Conservation (phyloP, 2,113 vertebrate genomes). For the Crocuta crocuta region DNA sequence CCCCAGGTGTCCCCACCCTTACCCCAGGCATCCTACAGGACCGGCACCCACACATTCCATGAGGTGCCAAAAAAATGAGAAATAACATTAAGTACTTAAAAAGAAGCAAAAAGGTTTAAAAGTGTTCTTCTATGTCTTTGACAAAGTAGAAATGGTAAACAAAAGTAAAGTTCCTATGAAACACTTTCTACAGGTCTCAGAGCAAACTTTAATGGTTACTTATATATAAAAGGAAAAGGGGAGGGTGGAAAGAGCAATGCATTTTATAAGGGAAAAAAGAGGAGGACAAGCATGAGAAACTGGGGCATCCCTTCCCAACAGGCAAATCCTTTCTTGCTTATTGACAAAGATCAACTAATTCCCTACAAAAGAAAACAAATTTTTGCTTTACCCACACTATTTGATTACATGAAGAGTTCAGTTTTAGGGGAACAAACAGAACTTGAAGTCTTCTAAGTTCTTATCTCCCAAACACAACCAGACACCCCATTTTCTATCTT, state of each 20-base stretch:
- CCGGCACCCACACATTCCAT: neutral
- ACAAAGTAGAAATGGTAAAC: slow-evolving; percentile 24
- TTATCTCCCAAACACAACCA: neutral
- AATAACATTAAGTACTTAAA: slow-evolving; percentile 25
- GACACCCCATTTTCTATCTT: slow-evolving; percentile 26
- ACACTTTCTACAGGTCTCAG: slow-evolving; percentile 30
- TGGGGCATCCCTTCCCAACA: neutral
- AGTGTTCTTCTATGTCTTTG: slow-evolving; percentile 31
- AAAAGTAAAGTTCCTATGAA: slow-evolving; percentile 28
- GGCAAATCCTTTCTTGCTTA: slow-evolving; percentile 49
- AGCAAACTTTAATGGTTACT: neutral
- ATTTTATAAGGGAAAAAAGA: neutral
- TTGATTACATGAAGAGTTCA: neutral
- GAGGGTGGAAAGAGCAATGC: neutral
- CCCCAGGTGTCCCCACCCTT: neutral
- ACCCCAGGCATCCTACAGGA: neutral
- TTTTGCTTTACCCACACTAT: slow-evolving; percentile 40
- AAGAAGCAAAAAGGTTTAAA: slow-evolving; percentile 17
- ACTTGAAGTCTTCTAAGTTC: neutral
- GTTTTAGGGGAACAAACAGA: slow-evolving; percentile 27
- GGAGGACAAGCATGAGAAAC: neutral
- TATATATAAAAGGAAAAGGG: slow-evolving; percentile 34
- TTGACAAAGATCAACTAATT: slow-evolving; percentile 41
- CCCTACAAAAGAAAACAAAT: slow-evolving; percentile 25
- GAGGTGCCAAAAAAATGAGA: slow-evolving; percentile 54